phyloP scores from a whole-genome alignment of 1,140 invertebrate genomes.

The Euschistus heros region DNA sequence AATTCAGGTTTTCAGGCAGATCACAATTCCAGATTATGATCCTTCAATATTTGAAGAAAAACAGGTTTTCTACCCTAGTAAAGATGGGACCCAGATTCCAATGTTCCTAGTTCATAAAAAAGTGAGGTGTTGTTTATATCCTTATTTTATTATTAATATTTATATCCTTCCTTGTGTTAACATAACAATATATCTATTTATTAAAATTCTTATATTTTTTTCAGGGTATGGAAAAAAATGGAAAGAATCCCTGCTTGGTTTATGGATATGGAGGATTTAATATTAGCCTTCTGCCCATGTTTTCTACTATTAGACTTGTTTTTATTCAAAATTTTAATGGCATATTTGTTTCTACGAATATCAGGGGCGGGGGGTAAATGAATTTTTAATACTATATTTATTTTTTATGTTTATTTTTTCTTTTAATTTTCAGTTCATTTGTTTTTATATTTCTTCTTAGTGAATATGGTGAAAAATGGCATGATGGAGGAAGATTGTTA shows the following conservation, averaged over 20 bases:
- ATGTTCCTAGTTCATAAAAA: slow-evolving; percentile 92
- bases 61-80: slow-evolving; percentile 79
- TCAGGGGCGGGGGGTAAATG: slow-evolving; percentile 84
- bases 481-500: slow-evolving; percentile 77
- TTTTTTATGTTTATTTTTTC: background rate
- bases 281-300: slow-evolving; percentile 76
- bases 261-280: slow-evolving; percentile 99
- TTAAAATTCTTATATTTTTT: slow-evolving; percentile 28
- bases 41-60: slow-evolving; percentile 54
- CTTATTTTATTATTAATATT: background rate
- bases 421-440: background rate
- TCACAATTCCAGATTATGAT: slow-evolving; percentile 76
- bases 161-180: background rate
- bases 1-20: slow-evolving; percentile 65
- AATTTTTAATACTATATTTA: background rate
- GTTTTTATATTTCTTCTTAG: slow-evolving; percentile 10
- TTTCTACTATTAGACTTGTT: slow-evolving; percentile 68
- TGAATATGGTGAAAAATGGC: slow-evolving; percentile 45
- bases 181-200: slow-evolving; percentile 1
- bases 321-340: slow-evolving; percentile 87
- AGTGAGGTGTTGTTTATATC: slow-evolving; percentile 37
- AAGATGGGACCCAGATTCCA: slow-evolving; percentile 90
- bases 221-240: slow-evolving; percentile 51
- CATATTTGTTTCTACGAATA: slow-evolving; percentile 82
- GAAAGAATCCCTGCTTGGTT: slow-evolving; percentile 64